phyloP scores from a whole-genome alignment of 2,888 invertebrate genomes.

The Eilema griseolum region DNA sequence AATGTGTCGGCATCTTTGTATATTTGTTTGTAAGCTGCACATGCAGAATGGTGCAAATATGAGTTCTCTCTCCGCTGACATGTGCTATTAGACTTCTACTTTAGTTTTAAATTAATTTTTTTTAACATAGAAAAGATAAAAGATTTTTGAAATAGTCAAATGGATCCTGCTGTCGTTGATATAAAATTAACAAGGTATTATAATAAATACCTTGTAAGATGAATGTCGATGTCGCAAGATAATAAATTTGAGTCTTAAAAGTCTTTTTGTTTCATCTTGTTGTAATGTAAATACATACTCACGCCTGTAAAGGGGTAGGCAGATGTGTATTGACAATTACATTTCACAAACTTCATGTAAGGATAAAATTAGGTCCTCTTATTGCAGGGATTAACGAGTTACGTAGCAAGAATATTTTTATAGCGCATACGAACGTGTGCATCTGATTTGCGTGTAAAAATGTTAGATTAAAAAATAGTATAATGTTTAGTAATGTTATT shows the following conservation, averaged over 20 bases:
- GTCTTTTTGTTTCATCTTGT: background rate
- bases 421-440: background rate
- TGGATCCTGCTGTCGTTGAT: background rate
- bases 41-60: background rate
- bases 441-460: conserved; percentile 9
- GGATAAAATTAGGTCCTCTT: background rate
- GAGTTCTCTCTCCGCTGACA: background rate
- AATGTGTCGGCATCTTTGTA: background rate
- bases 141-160: background rate
- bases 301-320: too few relatives aligned
- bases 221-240: background rate
- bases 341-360: background rate
- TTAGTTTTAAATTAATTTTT: background rate
- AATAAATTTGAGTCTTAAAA: background rate
- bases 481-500: background rate
- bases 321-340: too few relatives aligned
- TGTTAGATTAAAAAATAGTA: conserved; percentile 9
- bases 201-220: background rate
- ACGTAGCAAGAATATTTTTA: conserved; percentile 18
- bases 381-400: background rate
- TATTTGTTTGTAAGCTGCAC: background rate
- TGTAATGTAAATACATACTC: background rate
- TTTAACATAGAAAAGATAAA: background rate
- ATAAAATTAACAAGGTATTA: background rate
- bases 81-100: background rate